Conservation (phyloP, 1,140 invertebrate genomes). For the Drosophila chauvacae region DNA sequence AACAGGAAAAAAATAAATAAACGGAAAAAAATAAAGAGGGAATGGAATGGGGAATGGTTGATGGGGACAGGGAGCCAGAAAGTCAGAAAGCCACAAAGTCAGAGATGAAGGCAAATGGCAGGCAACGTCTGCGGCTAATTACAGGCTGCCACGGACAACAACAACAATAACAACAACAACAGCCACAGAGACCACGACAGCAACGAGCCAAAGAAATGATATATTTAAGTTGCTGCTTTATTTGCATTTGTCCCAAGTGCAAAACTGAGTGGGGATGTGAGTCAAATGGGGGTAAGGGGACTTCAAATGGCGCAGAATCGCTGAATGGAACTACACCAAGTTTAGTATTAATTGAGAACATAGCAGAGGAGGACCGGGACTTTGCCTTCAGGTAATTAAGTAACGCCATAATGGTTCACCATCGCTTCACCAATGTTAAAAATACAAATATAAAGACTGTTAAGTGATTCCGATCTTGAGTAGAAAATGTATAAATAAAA, state of each 20-base stretch:
- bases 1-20: background rate
- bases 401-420: background rate
- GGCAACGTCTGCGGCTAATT: conserved; percentile 76
- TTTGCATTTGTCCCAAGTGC: conserved; percentile 47
- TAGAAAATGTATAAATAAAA: background rate
- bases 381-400: background rate
- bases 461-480: background rate
- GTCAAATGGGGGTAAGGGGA: background rate
- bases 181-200: conserved; percentile 38
- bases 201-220: conserved; percentile 66
- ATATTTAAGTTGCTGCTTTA: conserved; percentile 63
- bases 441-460: background rate
- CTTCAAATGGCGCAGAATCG: conserved; percentile 7
- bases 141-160: conserved; percentile 68
- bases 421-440: background rate
- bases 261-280: conserved; percentile 2
- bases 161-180: conserved; percentile 36
- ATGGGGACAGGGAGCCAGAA: conserved; percentile 28
- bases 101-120: conserved; percentile 58
- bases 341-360: conserved; percentile 14
- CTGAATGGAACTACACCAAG: conserved; percentile 2
- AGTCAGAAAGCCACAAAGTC: conserved; percentile 27
- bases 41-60: conserved; percentile 6
- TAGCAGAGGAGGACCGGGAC: too few relatives aligned
- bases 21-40: conserved; percentile 15